phyloP scores from a whole-genome alignment of 2,797 vertebrate species.

The Heterohyrax brucei region DNA sequence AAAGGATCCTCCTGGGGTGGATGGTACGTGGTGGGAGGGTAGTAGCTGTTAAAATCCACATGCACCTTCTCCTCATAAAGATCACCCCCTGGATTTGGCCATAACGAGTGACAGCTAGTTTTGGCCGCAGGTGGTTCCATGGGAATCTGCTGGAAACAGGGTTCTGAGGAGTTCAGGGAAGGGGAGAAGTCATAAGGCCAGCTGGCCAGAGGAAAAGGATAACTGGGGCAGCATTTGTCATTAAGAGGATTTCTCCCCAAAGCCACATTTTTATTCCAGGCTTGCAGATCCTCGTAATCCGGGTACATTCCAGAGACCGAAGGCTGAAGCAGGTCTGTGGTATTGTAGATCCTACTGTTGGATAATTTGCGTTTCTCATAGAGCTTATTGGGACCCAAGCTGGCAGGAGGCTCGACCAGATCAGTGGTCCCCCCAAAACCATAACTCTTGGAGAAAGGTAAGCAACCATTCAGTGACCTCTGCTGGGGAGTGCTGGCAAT shows the following conservation, averaged over 20 bases:
- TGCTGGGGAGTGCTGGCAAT: conserved; percentile 80
- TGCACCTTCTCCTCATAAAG: conserved; percentile 69
- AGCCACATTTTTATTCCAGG: conserved; percentile 78
- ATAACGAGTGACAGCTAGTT: conserved; percentile 11
- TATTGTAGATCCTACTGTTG: conserved; percentile 54
- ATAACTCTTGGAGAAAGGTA: conserved; percentile 85
- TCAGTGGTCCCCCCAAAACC: not conserved
- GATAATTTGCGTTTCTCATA: conserved; percentile 83
- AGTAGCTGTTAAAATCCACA: not conserved
- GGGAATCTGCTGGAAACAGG: conserved; percentile 72
- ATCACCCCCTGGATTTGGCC: conserved; percentile 22
- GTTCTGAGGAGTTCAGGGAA: conserved; percentile 61
- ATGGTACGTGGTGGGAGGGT: not conserved
- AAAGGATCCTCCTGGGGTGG: conserved; percentile 66
- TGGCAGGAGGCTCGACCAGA: conserved; percentile 31
- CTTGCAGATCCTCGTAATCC: not conserved
- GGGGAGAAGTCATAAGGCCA: conserved; percentile 75
- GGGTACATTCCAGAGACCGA: conserved; percentile 70
- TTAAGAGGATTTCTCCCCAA: conserved; percentile 56
- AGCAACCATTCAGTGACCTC: conserved; percentile 64
- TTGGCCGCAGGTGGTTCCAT: conserved; percentile 44
- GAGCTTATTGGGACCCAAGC: conserved; percentile 66
- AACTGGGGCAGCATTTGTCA: not conserved
- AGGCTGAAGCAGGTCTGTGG: conserved; percentile 74
- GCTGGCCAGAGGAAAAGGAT: conserved; percentile 67